A percentile compares a stretch with the other conserved stretches of the same genome.
Conservation (phyloP, 2,113 vertebrate genomes). For the Uropsilus gracilis region DNA sequence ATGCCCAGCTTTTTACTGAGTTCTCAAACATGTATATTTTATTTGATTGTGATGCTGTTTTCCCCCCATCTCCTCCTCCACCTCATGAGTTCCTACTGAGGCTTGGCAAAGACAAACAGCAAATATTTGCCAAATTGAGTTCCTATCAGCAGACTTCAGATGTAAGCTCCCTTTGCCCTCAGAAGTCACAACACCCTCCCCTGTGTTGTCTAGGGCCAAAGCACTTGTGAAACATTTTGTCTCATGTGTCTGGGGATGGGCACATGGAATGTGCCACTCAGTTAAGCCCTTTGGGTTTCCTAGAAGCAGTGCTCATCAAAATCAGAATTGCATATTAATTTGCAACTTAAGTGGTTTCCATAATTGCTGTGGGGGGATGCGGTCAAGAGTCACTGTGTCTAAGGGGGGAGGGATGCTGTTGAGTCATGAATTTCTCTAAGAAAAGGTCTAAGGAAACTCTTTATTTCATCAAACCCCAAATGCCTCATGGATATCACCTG, state of each 20-base stretch:
- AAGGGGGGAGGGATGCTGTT: neutral
- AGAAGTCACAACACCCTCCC: neutral
- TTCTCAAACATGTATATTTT: neutral
- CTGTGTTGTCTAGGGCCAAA: neutral
- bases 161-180: neutral
- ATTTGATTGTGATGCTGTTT: neutral
- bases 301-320: conserved; percentile 70
- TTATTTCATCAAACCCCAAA: neutral
- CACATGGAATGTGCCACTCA: conserved; percentile 79
- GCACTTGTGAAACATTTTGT: neutral
- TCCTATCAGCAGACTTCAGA: neutral
- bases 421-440: neutral
- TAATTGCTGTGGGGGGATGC: conserved; percentile 9
- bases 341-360: conserved; percentile 60
- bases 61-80: neutral
- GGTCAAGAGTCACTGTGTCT: neutral
- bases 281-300: conserved; percentile 77
- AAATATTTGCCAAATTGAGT: neutral
- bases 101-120: neutral
- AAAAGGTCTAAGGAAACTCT: neutral
- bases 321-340: conserved; percentile 79
- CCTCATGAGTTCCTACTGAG: neutral
- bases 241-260: conserved; percentile 68
- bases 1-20: neutral
- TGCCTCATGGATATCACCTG: neutral